Evolutionary conservation across 2,797 vertebrate species (phyloP).

Genomic region (Carduelis carduelis): DNA sequence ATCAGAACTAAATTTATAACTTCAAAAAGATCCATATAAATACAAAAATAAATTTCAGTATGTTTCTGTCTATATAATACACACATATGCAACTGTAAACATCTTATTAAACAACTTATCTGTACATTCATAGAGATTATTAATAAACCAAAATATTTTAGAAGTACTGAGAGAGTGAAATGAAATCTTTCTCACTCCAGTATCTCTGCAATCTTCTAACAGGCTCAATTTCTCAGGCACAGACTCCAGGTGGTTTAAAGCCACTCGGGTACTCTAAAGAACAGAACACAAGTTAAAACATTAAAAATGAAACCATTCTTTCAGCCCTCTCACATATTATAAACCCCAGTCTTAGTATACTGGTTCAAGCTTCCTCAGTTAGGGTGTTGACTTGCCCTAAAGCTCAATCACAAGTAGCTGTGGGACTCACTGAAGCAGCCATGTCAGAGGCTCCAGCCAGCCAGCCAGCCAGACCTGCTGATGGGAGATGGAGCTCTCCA

Average conservation of each 20-base stretch:
- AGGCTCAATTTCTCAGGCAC: slow-evolving; percentile 88
- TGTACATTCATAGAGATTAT: neutral
- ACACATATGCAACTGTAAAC: neutral
- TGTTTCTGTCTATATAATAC: neutral
- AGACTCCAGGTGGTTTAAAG: slow-evolving; percentile 89
- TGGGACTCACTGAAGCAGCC: neutral
- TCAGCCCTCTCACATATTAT: slow-evolving; percentile 4
- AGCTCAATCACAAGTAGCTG: neutral
- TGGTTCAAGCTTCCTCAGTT: neutral
- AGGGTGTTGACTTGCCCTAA: neutral
- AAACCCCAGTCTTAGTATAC: neutral
- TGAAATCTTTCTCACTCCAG: slow-evolving; percentile 77
- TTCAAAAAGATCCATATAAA: neutral
- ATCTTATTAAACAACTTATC: neutral
- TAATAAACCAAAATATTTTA: slow-evolving; percentile 30
- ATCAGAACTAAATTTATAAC: neutral
- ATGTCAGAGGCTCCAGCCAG: neutral
- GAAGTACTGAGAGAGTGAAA: slow-evolving; percentile 58
- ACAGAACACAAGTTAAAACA: slow-evolving; percentile 51
- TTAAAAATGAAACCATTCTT: slow-evolving; percentile 10
- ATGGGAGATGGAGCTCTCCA: neutral
- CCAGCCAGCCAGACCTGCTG: neutral
- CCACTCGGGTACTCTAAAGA: slow-evolving; percentile 84
- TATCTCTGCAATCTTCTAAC: slow-evolving; percentile 84
- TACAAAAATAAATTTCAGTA: neutral